Conservation (phyloP, 2,797 vertebrate genomes). For the Vultur gryphus region DNA sequence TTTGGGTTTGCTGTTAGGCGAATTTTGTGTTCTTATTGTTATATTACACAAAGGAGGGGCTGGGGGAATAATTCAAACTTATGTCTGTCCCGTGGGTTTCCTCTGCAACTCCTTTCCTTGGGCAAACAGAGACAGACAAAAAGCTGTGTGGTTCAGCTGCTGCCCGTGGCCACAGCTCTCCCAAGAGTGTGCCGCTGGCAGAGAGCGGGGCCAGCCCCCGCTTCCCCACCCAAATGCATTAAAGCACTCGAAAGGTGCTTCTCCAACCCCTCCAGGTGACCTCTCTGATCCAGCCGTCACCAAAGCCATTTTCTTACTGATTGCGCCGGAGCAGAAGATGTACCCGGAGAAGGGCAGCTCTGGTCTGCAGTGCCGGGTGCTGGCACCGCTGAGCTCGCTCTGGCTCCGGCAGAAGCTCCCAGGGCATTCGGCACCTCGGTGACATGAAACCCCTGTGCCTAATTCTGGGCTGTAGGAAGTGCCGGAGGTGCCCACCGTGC, state of each 20-base stretch:
- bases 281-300: accelerated
- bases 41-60: not conserved
- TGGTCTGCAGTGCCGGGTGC: not conserved
- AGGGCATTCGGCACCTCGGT: accelerated
- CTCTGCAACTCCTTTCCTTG: not conserved
- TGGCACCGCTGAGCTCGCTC: not conserved
- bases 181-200: not conserved
- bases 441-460: not conserved
- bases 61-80: not conserved
- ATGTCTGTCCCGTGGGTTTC: not conserved
- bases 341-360: not conserved
- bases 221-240: not conserved
- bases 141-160: not conserved
- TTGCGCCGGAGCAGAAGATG: accelerated
- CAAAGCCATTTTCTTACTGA: not conserved
- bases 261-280: not conserved
- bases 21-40: not conserved
- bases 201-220: not conserved
- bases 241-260: not conserved
- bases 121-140: not conserved
- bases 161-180: not conserved
- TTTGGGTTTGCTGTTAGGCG: not conserved
- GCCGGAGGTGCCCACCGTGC: not conserved
- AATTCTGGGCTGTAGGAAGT: not conserved
- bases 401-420: not conserved